Percentiles rank a stretch among this genome's conserved stretches.
Evolutionary conservation across 2,888 invertebrate species (phyloP).

Genomic region (Gnatocerus cornutus): DNA sequence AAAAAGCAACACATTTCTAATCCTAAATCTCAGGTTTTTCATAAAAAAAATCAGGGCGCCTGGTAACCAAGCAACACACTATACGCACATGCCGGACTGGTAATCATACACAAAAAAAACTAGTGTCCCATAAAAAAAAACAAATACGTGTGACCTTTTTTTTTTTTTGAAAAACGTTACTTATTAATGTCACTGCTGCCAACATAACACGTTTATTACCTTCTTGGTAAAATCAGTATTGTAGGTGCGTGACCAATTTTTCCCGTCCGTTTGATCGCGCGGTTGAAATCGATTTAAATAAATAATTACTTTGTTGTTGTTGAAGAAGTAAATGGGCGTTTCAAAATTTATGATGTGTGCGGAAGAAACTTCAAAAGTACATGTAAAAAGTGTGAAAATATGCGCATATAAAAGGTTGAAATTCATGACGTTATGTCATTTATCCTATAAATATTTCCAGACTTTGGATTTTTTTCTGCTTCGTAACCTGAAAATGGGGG

Average conservation of each 20-base stretch:
- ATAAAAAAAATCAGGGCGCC: neutral
- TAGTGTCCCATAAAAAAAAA: slow-evolving; percentile 2
- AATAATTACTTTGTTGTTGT: slow-evolving; percentile 32
- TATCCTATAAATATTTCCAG: slow-evolving; percentile 12
- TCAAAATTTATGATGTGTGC: slow-evolving; percentile 19
- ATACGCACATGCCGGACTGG: neutral
- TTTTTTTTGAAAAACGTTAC: slow-evolving; percentile 20
- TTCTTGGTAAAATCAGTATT: slow-evolving; percentile 8
- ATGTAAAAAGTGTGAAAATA: slow-evolving; percentile 31
- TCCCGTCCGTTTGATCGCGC: slow-evolving; percentile 7
- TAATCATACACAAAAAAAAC: neutral
- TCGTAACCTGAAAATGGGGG: slow-evolving; percentile 2
- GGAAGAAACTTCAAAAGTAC: slow-evolving; percentile 1
- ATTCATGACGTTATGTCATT: slow-evolving; percentile 17
- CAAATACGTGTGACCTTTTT: slow-evolving; percentile 26
- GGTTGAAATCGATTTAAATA: slow-evolving; percentile 34
- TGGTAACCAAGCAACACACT: neutral
- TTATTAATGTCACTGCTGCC: slow-evolving; percentile 32
- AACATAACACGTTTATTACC: neutral
- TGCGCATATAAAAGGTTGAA: slow-evolving; percentile 21
- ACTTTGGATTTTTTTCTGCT: neutral
- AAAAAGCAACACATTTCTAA: neutral
- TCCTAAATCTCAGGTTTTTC: neutral
- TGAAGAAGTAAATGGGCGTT: slow-evolving; percentile 5
- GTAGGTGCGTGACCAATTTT: slow-evolving; percentile 32